A percentile compares a stretch with the other conserved stretches of the same genome.
These are phyloP conservation scores for Ammospiza maritima DNA, from an alignment of 2,797 vertebrate genomes.

Conservation along the genomic window DNA sequence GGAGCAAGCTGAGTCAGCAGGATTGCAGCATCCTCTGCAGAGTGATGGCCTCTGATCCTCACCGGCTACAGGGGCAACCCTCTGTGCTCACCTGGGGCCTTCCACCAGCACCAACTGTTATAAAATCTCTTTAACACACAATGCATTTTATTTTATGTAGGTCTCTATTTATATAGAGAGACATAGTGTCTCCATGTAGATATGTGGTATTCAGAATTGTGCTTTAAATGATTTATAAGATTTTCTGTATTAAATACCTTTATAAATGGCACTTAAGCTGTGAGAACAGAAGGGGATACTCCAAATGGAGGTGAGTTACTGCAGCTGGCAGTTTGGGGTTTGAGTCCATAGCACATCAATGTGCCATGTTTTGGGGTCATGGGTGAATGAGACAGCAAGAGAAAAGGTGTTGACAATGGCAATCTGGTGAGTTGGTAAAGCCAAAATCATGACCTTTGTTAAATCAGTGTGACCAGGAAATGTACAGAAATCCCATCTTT, in stretches of 20 bases:
- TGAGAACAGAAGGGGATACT: not conserved
- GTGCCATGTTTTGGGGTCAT: not conserved
- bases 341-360: not conserved
- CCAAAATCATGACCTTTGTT: constrained; percentile 6
- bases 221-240: not conserved
- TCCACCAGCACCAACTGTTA: not conserved
- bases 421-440: not conserved
- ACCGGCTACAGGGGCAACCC: not conserved
- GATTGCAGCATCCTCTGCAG: not conserved
- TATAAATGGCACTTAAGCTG: not conserved
- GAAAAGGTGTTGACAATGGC: not conserved
- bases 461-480: not conserved
- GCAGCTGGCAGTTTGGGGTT: not conserved
- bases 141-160: not conserved
- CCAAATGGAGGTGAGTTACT: not conserved
- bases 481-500: not conserved
- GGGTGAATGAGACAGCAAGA: not conserved
- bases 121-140: not conserved
- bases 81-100: not conserved
- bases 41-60: not conserved
- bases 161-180: not conserved
- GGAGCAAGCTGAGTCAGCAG: not conserved
- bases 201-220: not conserved
- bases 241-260: not conserved
- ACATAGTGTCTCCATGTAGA: not conserved